Base-by-base conservation (phyloP, 2,113 vertebrate genomes). In the Globicephala melas region DNA sequence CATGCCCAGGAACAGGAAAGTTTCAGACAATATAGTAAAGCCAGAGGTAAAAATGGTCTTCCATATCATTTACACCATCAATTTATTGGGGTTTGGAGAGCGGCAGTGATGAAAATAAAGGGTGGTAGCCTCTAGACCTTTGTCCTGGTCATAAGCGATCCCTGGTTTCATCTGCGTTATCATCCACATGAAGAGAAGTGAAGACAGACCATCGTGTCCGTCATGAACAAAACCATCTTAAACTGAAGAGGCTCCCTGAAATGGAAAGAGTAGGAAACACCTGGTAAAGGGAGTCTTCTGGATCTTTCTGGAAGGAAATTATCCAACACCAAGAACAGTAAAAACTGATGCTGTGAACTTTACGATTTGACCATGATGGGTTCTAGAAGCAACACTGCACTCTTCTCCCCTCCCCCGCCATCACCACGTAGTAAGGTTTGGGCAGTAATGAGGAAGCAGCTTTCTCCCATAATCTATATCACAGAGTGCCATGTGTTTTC, bases 401-500 rank as follows among this genome's bases (percentile, higher is more conserved):
- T 81, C 23, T 18, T 38, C 14, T 44, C 17, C 8, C 1, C 18
- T 83, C 13, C 7, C 2, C 14, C 0, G 36, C 60, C 13, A 25
- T 28, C 33, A 15, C 33, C 14, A 1, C 23, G 97, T 95, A 96
- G 91, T 60, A 62, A 94, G 86, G 63, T 62, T 12, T 2, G 53
- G 20, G 11, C 26, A 87, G 53, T 68, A 67, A 71, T 41, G n/a
- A 95, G 62, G 62, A 94, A 73, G 17, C 85, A 47, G 25, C 94
- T 98, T 97, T 95, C 88, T 79, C 95, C 36, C 18, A 2, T 2
- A 44, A 53, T 80, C 67, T 41, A 0, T 83, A 95, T 82, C 68
- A 82, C 58, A 41, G 73, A 81, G 55, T 97, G 96, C 90, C 96
- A 91, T 33, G 92, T 91, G 97, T 95, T 92, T 97, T 96, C 92